phyloP scores from a whole-genome alignment of 2,888 invertebrate species.

The Ptychoptera albimana region DNA sequence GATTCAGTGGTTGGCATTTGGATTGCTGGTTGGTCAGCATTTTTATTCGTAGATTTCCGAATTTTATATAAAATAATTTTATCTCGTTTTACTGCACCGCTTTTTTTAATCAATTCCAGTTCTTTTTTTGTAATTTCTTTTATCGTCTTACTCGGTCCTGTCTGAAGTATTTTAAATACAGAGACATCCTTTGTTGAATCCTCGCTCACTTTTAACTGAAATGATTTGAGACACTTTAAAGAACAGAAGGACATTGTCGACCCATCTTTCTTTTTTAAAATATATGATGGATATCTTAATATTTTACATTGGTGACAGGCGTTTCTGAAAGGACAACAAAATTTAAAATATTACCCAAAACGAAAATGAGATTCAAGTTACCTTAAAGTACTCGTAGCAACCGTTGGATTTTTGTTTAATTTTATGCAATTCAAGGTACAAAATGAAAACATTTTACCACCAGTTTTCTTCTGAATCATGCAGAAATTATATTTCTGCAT shows the following conservation, averaged over 20 bases:
- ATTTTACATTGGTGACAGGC: constrained; percentile 55
- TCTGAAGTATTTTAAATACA: constrained; percentile 2
- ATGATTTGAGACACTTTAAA: constrained; percentile 67
- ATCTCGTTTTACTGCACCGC: too few relatives aligned
- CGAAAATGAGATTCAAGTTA: too few relatives aligned
- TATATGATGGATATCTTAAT: constrained; percentile 56
- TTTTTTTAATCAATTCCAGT: too few relatives aligned
- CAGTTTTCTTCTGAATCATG: constrained; percentile 61
- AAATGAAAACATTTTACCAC: constrained; percentile 54
- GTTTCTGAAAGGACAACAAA: too few relatives aligned
- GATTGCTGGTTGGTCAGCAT: neutral
- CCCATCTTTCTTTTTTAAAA: constrained; percentile 72
- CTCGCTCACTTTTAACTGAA: constrained; percentile 35
- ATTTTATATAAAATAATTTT: too few relatives aligned
- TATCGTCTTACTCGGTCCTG: too few relatives aligned
- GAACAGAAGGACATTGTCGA: constrained; percentile 71
- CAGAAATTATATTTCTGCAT: constrained; percentile 94
- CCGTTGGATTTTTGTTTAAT: constrained; percentile 60
- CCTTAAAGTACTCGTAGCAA: constrained; percentile 40
- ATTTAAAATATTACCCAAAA: too few relatives aligned
- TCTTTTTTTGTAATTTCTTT: too few relatives aligned
- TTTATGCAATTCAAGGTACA: constrained; percentile 85
- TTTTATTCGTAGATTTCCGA: too few relatives aligned
- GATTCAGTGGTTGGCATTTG: constrained; percentile 22
- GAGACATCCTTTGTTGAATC: constrained; percentile 7